phyloP scores from a whole-genome alignment of 2,797 vertebrate genomes.

The Oryzias dopingdopingensis region DNA sequence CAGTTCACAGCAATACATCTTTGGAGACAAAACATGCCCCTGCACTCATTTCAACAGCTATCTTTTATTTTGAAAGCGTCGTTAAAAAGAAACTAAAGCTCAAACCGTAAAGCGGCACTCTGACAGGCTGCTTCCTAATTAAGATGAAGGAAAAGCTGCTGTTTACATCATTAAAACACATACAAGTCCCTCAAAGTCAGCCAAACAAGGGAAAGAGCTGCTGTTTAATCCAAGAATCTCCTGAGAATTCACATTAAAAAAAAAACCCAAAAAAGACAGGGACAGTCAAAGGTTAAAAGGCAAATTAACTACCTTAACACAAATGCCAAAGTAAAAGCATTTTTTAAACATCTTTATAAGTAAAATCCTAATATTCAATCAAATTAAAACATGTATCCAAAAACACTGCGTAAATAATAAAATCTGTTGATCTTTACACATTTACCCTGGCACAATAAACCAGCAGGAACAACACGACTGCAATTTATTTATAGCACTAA shows the following conservation, averaged over 20 bases:
- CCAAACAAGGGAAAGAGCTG: constrained; percentile 15
- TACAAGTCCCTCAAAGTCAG: constrained; percentile 24
- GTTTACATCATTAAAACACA: constrained; percentile 30
- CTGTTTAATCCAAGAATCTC: not conserved
- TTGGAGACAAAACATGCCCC: constrained; percentile 31
- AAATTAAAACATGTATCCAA: too few species aligned
- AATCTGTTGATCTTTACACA: not conserved
- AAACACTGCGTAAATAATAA: not conserved
- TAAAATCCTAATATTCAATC: too few species aligned
- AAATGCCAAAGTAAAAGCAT: too few species aligned
- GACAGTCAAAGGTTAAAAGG: not conserved
- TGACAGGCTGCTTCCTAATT: constrained; percentile 41
- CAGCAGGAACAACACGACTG: constrained; percentile 8
- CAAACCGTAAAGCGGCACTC: constrained; percentile 5
- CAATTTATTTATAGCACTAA: constrained; percentile 39
- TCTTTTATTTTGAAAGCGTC: constrained; percentile 31
- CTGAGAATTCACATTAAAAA: not conserved
- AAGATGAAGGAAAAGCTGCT: constrained; percentile 42
- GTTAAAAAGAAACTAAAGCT: constrained; percentile 35
- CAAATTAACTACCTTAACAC: too few species aligned
- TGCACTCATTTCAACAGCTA: constrained; percentile 14
- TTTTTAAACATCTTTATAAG: too few species aligned
- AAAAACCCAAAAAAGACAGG: not conserved
- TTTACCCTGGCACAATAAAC: not conserved
- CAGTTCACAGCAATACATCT: constrained; percentile 40